Conservation (phyloP, 2,113 vertebrate species). For the Boleophthalmus pectinirostris region DNA sequence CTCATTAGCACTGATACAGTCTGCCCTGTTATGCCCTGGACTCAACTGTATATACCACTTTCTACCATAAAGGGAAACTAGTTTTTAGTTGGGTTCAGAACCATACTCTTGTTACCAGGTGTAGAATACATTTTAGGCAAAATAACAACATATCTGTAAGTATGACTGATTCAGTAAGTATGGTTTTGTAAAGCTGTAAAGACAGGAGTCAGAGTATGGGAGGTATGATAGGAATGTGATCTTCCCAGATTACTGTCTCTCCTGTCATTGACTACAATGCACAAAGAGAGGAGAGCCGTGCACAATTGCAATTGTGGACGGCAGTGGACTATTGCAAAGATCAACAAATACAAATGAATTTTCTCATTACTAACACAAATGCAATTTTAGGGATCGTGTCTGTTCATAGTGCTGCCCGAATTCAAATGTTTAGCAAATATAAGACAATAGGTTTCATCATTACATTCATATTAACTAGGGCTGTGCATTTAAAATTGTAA, state of each 20-base stretch:
- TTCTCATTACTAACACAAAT: neutral
- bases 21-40: neutral
- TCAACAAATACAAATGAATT: neutral
- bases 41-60: neutral
- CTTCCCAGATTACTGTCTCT: slow-evolving; percentile 53
- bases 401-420: too few species aligned
- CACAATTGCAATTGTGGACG: neutral
- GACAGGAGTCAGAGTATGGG: neutral
- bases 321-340: neutral
- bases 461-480: too few species aligned
- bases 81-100: too few species aligned
- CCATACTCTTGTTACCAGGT: too few species aligned
- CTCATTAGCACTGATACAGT: slow-evolving; percentile 6
- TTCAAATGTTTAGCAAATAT: too few species aligned
- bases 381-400: too few species aligned
- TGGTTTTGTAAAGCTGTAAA: neutral
- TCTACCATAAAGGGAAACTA: too few species aligned
- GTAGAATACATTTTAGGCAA: too few species aligned
- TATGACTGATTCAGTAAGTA: neutral
- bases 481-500: too few species aligned
- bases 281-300: neutral
- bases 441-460: too few species aligned
- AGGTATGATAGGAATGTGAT: slow-evolving; percentile 57
- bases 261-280: slow-evolving; percentile 22
- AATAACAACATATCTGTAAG: neutral